phyloP scores from a whole-genome alignment of 2,797 vertebrate genomes.

The Allobates femoralis region DNA sequence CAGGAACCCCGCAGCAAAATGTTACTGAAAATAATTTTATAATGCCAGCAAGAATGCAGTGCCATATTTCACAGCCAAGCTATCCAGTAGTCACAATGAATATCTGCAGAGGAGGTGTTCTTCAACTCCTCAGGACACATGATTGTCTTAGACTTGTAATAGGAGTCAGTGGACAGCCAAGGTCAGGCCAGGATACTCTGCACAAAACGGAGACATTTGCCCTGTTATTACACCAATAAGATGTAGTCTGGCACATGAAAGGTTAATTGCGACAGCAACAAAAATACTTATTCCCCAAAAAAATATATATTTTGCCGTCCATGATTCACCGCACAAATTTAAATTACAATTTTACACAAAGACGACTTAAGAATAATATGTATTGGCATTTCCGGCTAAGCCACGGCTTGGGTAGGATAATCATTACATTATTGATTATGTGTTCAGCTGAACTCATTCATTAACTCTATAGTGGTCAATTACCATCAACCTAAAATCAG shows the following conservation, averaged over 20 bases:
- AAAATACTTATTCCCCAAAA: background rate
- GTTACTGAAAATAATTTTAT: background rate
- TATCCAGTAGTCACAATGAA: background rate
- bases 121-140: background rate
- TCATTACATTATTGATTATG: slow-evolving; percentile 26
- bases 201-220: background rate
- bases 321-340: background rate
- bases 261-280: background rate
- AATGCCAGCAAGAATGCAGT: background rate
- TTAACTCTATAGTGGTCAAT: slow-evolving; percentile 40
- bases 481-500: background rate
- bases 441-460: slow-evolving; percentile 1
- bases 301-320: background rate
- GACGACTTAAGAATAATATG: background rate
- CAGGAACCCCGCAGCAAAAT: background rate
- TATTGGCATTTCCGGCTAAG: slow-evolving; percentile 32
- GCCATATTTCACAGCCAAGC: background rate
- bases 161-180: background rate
- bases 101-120: slow-evolving; percentile 6
- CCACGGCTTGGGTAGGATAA: background rate
- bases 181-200: background rate
- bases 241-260: background rate
- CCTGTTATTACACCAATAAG: background rate
- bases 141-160: background rate
- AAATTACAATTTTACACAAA: background rate